Evolutionary conservation across 2,888 invertebrate species (phyloP).

Genomic region (Microctonus brassicae): DNA sequence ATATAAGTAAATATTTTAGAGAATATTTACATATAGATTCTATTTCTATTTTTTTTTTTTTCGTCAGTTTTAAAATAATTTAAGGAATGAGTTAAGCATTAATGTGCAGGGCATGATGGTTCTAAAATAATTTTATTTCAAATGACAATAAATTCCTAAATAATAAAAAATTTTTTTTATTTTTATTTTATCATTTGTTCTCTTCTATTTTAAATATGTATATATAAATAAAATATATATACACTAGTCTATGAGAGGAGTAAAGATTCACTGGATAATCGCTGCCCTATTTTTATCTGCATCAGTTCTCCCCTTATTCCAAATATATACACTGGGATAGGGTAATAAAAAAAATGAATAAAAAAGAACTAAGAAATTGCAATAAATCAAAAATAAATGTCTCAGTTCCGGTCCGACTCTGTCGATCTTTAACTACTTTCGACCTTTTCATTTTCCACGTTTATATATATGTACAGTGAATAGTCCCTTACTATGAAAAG

Average conservation of each 20-base stretch:
- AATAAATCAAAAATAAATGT: not conserved
- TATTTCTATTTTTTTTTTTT: not conserved
- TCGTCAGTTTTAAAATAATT: too few species aligned
- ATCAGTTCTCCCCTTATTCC: constrained; percentile 20
- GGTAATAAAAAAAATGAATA: not conserved
- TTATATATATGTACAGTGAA: not conserved
- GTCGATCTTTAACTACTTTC: not conserved
- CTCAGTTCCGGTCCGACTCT: not conserved
- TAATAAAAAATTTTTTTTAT: too few species aligned
- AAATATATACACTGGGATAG: not conserved
- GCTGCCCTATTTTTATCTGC: constrained; percentile 6
- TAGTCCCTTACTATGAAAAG: not conserved
- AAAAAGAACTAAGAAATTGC: not conserved
- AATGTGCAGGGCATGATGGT: constrained; percentile 46
- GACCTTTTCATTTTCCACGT: not conserved
- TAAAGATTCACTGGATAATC: constrained; percentile 27
- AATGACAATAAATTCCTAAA: too few species aligned
- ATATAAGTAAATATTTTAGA: not conserved
- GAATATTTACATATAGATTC: not conserved
- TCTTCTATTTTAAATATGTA: not conserved
- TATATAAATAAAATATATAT: not conserved
- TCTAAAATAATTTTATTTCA: constrained; percentile 47
- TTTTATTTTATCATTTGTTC: constrained; percentile 2
- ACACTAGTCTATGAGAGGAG: not conserved
- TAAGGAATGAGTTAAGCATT: constrained; percentile 29